Percentiles rank a stretch among this genome's conserved stretches.
These are phyloP conservation scores for Ceratotherium simum DNA, from an alignment of 2,113 vertebrate genomes.

Conservation along the genomic window DNA sequence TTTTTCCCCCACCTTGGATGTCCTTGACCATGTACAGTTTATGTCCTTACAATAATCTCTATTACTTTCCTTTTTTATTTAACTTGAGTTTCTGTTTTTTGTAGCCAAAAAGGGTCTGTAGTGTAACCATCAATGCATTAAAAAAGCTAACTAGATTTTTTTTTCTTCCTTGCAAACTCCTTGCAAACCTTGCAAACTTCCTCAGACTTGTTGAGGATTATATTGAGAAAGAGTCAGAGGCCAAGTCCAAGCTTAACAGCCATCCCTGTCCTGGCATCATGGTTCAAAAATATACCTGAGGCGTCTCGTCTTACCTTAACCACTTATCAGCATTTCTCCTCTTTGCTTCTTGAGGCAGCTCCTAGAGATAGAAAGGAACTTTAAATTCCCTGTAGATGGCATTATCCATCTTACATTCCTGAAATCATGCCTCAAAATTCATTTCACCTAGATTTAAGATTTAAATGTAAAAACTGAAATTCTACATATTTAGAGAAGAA, in stretches of 20 bases:
- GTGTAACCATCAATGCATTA: neutral
- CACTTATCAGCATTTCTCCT: neutral
- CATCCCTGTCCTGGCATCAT: neutral
- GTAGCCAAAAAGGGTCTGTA: neutral
- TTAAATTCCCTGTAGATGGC: neutral
- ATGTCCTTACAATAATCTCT: neutral
- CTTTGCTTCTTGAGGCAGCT: neutral
- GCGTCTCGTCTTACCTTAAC: neutral
- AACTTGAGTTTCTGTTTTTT: conserved; percentile 21
- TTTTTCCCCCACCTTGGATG: neutral
- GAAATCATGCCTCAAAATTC: neutral
- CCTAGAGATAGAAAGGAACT: neutral
- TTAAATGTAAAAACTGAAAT: conserved; percentile 19
- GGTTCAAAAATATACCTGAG: neutral
- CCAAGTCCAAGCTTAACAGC: neutral
- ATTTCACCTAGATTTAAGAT: neutral
- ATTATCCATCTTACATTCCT: neutral
- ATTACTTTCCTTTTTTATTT: conserved; percentile 10
- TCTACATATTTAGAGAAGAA: neutral
- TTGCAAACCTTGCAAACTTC: neutral
- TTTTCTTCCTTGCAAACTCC: conserved; percentile 2
- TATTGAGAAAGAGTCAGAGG: neutral
- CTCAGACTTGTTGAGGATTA: neutral
- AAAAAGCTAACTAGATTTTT: neutral
- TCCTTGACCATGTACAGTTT: neutral